These are phyloP conservation scores for Lithophane semibrunnea DNA, from an alignment of 2,888 invertebrate genomes.

Conservation along the genomic window DNA sequence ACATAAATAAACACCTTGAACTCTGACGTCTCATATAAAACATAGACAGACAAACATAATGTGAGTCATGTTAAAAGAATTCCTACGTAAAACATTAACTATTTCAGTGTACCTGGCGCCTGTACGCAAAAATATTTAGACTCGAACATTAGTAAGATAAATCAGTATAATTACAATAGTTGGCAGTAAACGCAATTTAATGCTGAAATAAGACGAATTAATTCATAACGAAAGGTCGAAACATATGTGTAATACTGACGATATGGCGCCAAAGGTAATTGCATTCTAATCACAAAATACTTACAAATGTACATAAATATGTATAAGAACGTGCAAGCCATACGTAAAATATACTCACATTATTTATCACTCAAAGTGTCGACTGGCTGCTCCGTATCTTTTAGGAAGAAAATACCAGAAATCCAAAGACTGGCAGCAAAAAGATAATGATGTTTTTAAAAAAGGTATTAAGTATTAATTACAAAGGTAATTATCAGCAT, in stretches of 20 bases:
- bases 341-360: constrained; percentile 57
- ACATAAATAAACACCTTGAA: constrained; percentile 36
- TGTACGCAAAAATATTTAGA: constrained; percentile 45
- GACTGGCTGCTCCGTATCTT: constrained; percentile 53
- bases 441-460: constrained; percentile 21
- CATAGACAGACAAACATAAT: constrained; percentile 23
- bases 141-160: constrained; percentile 32
- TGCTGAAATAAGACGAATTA: constrained; percentile 37
- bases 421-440: constrained; percentile 17
- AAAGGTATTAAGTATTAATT: constrained; percentile 20
- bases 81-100: constrained; percentile 24
- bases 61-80: constrained; percentile 45
- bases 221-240: constrained; percentile 53
- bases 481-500: constrained; percentile 43
- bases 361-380: constrained; percentile 69
- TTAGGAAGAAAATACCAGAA: constrained; percentile 38
- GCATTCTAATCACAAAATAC: constrained; percentile 68
- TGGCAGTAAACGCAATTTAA: constrained; percentile 33
- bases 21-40: constrained; percentile 33
- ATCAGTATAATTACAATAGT: constrained; percentile 37
- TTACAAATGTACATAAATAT: constrained; percentile 66
- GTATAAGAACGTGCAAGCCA: constrained; percentile 59
- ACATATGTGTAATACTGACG: constrained; percentile 49
- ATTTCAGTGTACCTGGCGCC: constrained; percentile 34
- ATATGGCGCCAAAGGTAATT: constrained; percentile 65